A percentile compares a stretch with the other conserved stretches of the same genome.
phyloP scores from a whole-genome alignment of 64 coral and sea anemone genomes.

The Actinia equina region DNA sequence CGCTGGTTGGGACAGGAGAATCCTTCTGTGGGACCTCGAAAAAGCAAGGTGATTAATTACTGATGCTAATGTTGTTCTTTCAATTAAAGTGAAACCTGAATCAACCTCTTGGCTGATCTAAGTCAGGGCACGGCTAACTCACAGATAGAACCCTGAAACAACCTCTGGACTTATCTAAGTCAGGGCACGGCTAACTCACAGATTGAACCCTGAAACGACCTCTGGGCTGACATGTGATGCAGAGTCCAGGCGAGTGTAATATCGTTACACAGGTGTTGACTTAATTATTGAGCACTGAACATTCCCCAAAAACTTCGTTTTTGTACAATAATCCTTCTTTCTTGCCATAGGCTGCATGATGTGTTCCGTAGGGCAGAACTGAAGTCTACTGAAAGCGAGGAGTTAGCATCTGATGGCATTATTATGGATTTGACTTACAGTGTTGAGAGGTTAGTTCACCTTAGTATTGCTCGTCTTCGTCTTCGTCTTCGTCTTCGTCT shows the following conservation, averaged over 20 bases:
- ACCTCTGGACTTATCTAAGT: no score
- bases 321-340: no score
- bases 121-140: no score
- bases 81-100: not conserved
- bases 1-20: slow-evolving; percentile 86
- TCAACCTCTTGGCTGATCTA: no score
- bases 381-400: slow-evolving; percentile 50
- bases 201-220: no score
- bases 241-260: no score
- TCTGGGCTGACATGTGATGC: no score
- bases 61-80: not conserved
- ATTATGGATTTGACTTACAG: slow-evolving; percentile 97
- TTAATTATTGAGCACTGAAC: no score
- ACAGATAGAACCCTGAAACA: no score
- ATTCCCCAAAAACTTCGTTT: no score
- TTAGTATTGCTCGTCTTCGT: not conserved
- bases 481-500: not conserved
- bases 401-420: slow-evolving; percentile 93
- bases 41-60: slow-evolving; percentile 37
- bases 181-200: no score
- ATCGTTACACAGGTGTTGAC: no score
- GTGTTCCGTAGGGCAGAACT: slow-evolving; percentile 69
- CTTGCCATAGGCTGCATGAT: slow-evolving; percentile 66
- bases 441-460: slow-evolving; percentile 53
- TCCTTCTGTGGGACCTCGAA: slow-evolving; percentile 95